Percentiles rank a stretch among this genome's conserved stretches.
These are phyloP conservation scores for Apis dorsata DNA, from an alignment of 1,140 invertebrate species.

Conservation along the genomic window DNA sequence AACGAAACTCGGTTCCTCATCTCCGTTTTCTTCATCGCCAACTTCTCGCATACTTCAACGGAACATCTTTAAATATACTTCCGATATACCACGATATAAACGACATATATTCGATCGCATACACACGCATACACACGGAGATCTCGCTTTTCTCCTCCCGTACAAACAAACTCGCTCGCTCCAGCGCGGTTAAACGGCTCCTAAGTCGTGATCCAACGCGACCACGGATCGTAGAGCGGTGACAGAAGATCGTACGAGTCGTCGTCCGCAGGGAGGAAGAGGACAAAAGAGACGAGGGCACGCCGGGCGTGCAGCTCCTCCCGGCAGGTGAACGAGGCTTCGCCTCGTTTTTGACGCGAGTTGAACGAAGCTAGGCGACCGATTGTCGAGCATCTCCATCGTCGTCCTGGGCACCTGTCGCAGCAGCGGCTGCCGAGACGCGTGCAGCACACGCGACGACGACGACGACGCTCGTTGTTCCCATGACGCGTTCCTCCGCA, in stretches of 20 bases:
- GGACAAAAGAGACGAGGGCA: slow-evolving; percentile 45
- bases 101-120: not conserved
- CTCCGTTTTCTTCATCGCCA: too few relatives aligned
- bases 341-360: slow-evolving; percentile 11
- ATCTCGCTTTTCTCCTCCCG: not conserved
- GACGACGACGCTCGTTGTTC: slow-evolving; percentile 5
- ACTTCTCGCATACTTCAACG: too few relatives aligned
- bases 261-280: slow-evolving; percentile 24
- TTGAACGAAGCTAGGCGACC: slow-evolving; percentile 7
- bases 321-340: slow-evolving; percentile 34
- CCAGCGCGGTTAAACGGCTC: not conserved
- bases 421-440: not conserved
- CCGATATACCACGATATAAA: too few relatives aligned
- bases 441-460: not conserved
- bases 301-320: slow-evolving; percentile 25
- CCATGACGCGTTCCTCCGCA: not conserved
- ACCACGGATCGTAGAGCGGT: slow-evolving; percentile 2
- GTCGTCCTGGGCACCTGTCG: slow-evolving; percentile 5
- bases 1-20: too few relatives aligned
- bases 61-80: too few relatives aligned
- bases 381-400: slow-evolving; percentile 27
- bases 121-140: slow-evolving; percentile 3
- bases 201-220: slow-evolving; percentile 33
- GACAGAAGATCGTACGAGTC: slow-evolving; percentile 9
- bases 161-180: not conserved